phyloP scores from a whole-genome alignment of 2,888 invertebrate genomes.

The Rosalia funebris region DNA sequence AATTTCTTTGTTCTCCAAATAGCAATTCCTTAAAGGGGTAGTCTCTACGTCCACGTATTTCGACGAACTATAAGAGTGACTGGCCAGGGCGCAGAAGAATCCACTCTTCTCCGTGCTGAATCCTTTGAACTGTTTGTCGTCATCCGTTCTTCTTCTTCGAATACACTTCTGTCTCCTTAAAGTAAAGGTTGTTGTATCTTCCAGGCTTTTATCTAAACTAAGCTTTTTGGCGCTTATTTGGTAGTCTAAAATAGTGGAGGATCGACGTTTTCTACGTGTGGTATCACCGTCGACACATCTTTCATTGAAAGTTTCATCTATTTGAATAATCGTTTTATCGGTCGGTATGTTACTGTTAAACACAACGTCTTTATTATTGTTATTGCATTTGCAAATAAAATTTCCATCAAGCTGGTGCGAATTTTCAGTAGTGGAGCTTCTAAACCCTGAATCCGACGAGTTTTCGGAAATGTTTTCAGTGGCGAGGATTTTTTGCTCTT shows the following conservation, averaged over 20 bases:
- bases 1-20: conserved; percentile 49
- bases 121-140: conserved; percentile 37
- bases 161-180: conserved; percentile 70
- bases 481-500: conserved; percentile 43
- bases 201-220: conserved; percentile 42
- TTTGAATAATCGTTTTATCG: conserved; percentile 60
- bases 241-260: conserved; percentile 32
- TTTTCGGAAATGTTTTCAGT: conserved; percentile 44
- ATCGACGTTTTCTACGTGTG: conserved; percentile 46
- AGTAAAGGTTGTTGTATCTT: conserved; percentile 52
- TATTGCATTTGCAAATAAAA: conserved; percentile 57
- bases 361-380: conserved; percentile 40
- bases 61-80: conserved; percentile 22
- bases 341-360: conserved; percentile 23
- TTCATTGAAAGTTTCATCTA: conserved; percentile 60
- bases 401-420: conserved; percentile 55
- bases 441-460: conserved; percentile 61
- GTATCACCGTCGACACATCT: conserved; percentile 56
- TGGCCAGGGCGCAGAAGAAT: conserved; percentile 36
- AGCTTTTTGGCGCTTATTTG: conserved; percentile 44
- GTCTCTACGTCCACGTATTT: conserved; percentile 43
- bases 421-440: conserved; percentile 55
- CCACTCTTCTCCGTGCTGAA: conserved; percentile 36
- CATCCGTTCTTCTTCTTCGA: conserved; percentile 64
- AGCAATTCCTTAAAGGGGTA: conserved; percentile 48